Base-by-base conservation (phyloP, 2,113 vertebrate genomes). In the Sander vitreus region DNA sequence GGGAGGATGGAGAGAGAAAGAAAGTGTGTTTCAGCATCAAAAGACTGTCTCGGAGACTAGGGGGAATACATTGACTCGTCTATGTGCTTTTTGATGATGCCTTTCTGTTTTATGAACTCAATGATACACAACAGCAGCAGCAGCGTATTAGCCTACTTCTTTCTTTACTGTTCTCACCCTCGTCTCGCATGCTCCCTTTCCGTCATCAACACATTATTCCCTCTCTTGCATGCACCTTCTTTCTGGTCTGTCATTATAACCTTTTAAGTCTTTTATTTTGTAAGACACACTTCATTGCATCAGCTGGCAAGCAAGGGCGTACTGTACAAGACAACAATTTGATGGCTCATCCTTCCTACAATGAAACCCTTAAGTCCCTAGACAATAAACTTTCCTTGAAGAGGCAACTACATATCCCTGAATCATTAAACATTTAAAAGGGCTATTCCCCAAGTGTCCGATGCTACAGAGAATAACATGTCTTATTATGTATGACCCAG, bases 1-100 rank as follows among this genome's bases (percentile, higher is more conserved):
- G 78, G 79, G 83, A 54, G 83, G 82, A 85, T 80, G 83, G 88
- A 84, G 84, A 85, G 84, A 79, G 83, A 89, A 86, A 74, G 84
- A 91, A 83, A 87, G 87, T 87, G 68, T 82, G 81, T 85, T 90
- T 88, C 77, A 25, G 86, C 89, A 92, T 92, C 91, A 94, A 92
- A 93, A 89, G 83, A 39, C 79, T 53, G 80, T 89, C 82, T 93
- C 7, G 5, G 82, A 85, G 84, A 91, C 91, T 74, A 2, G 51
- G 47, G 92, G 91, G 91, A 90, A 90, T 90, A 85, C 64, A 77
- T 60, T 69, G 80, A 86, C 81, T 92, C 87, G 73, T 88, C 73
- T 0, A 65, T 87, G 85, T 73, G 85, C 71, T 87, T 90, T 91
- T 91, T 91, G 84, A 93, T 89, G 78, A 85, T 84, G 89, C 69